Evolutionary conservation across 2,797 vertebrate genomes (phyloP).

Genomic region (Uromys caudimaculatus): DNA sequence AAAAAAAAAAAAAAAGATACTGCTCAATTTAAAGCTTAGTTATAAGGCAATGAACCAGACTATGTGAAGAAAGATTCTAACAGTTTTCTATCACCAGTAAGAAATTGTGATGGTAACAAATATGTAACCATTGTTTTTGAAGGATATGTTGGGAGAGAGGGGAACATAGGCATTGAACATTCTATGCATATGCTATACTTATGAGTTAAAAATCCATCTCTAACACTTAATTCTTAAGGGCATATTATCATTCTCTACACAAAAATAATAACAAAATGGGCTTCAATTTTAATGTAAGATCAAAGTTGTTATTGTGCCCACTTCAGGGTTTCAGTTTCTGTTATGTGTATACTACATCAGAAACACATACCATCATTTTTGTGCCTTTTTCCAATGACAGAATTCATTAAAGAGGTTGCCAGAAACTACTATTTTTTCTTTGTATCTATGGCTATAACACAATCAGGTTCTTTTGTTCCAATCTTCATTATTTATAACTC

Average conservation of each 20-base stretch:
- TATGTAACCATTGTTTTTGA: not conserved
- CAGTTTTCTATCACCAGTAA: not conserved
- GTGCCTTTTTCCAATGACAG: not conserved
- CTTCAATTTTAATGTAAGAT: not conserved
- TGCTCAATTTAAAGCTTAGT: not conserved
- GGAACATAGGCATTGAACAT: not conserved
- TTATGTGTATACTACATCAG: not conserved
- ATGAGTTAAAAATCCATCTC: not conserved
- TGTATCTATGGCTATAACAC: not conserved
- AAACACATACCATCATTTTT: not conserved
- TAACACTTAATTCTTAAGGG: not conserved
- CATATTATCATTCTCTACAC: not conserved
- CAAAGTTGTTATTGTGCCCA: not conserved
- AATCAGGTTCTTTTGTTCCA: not conserved
- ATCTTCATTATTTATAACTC: not conserved
- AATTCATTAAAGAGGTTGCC: not conserved
- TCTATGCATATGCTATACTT: not conserved
- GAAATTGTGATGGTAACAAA: not conserved
- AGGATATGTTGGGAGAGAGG: not conserved
- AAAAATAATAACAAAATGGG: not conserved
- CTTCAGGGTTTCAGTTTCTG: not conserved
- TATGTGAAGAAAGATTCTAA: not conserved
- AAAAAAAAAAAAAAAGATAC: not conserved
- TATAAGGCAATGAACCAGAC: not conserved
- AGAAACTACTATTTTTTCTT: not conserved